Base-by-base conservation (phyloP, 1,140 invertebrate genomes). In the Phocides pigmalion region DNA sequence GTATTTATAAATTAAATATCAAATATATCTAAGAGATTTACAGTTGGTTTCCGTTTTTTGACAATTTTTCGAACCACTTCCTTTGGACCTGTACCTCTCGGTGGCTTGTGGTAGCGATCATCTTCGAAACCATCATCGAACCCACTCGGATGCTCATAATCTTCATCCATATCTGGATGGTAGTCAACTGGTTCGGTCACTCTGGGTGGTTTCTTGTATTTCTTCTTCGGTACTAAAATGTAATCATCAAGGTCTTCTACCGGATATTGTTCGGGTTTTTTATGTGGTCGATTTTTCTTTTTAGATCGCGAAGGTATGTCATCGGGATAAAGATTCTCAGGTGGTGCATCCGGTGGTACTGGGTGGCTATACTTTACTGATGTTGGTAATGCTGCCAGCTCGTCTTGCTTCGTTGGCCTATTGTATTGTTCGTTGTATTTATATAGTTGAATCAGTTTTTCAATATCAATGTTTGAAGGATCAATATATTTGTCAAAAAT, bases 11-110 rank as follows among this genome's bases (percentile, higher is more conserved):
- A 47, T 72, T 87, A 90, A 79, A 90, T 87, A 81, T 90, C 88
- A 69, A 90, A 84, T 74, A 90, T 84, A 61, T 90, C 88, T 82
- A 90, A 72, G 50, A 90, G 53, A 64, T 87, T 90, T 22, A 90
- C 79, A 14, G 79, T 67, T 9, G 85, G 83, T 58, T 79, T 84
- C 69, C 75, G 73, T 76, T 89, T 90, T 49, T 84, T 87, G 0
- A 90, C 76, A 46, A 90, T 72, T 82, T 90, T 90, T 20, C 81
- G 70, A n/a, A 90, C 71, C 9, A 90, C 62, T 76, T 89, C 85
- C 53, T 85, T 87, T 4, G 72, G 77, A 11, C 61, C 74, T 19
- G 72, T 61, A 12, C 54, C 72, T 68, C 83, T 64, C n/a, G 66
- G 64, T 2, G 83, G 84, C 51, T 74, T 73, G 16, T 73, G 67